Evolutionary conservation across 2,113 vertebrate species (phyloP).

Genomic region (Heterochromis multidens): DNA sequence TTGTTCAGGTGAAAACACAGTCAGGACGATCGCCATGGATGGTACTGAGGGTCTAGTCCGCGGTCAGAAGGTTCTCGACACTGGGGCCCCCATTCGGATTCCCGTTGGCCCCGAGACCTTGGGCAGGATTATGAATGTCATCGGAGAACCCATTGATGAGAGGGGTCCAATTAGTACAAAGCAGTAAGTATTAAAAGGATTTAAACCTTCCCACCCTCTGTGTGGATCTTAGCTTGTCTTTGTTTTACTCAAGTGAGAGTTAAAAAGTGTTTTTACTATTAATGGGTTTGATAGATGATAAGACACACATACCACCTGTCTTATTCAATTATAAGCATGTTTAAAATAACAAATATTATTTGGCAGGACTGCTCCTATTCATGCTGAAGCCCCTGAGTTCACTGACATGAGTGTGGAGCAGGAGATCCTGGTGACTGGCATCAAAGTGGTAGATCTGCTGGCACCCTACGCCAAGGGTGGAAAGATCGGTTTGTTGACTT

Average conservation of each 20-base stretch:
- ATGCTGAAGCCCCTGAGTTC: slow-evolving; percentile 95
- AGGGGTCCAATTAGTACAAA: slow-evolving; percentile 94
- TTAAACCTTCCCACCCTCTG: neutral
- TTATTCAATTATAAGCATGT: neutral
- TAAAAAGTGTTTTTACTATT: neutral
- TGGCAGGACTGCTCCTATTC: slow-evolving; percentile 88
- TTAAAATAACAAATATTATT: neutral
- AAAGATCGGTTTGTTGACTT: slow-evolving; percentile 81
- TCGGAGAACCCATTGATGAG: slow-evolving; percentile 96
- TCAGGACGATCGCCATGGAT: slow-evolving; percentile 99
- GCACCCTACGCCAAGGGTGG: slow-evolving; percentile 98
- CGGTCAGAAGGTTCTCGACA: slow-evolving; percentile 94
- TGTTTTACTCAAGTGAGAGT: neutral
- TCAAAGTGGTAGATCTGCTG: slow-evolving; percentile 96
- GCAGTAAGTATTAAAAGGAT: slow-evolving; percentile 79
- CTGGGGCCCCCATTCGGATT: slow-evolving; percentile 93
- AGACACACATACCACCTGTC: neutral
- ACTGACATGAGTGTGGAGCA: slow-evolving; percentile 98
- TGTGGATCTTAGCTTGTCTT: neutral
- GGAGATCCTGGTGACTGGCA: slow-evolving; percentile 98
- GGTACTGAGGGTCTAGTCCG: slow-evolving; percentile 95
- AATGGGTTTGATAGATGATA: neutral
- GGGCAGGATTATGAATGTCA: slow-evolving; percentile 99
- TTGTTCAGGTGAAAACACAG: slow-evolving; percentile 88
- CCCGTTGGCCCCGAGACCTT: slow-evolving; percentile 95